These are phyloP conservation scores for Unio delphinus DNA, from an alignment of 2,888 invertebrate genomes.

Conservation along the genomic window DNA sequence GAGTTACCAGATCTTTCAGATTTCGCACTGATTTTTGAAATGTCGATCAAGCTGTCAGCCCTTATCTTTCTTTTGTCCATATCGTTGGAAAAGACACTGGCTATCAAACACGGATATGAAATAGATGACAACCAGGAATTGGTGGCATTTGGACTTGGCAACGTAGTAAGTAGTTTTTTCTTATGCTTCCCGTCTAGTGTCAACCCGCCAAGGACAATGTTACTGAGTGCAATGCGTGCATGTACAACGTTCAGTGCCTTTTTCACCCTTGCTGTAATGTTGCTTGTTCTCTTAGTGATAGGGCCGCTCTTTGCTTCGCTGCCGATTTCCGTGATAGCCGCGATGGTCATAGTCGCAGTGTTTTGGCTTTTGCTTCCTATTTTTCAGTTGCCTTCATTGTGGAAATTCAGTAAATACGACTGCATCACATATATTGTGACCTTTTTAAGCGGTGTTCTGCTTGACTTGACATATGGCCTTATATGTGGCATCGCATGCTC, in stretches of 20 bases:
- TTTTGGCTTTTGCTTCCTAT: constrained; percentile 77
- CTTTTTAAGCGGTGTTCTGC: constrained; percentile 44
- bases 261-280: constrained; percentile 54
- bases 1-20: constrained; percentile 27
- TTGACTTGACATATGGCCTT: constrained; percentile 62
- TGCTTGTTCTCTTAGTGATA: constrained; percentile 60
- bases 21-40: constrained; percentile 20
- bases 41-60: constrained; percentile 48
- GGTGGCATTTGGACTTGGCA: constrained; percentile 67
- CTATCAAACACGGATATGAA: constrained; percentile 66
- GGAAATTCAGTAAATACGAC: constrained; percentile 84
- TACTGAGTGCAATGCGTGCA: constrained; percentile 59
- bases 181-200: constrained; percentile 68
- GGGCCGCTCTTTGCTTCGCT: constrained; percentile 63
- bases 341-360: constrained; percentile 71
- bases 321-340: constrained; percentile 68
- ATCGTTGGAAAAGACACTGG: constrained; percentile 67
- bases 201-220: constrained; percentile 61
- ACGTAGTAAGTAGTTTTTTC: constrained; percentile 68
- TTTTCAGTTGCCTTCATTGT: constrained; percentile 79
- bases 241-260: constrained; percentile 54
- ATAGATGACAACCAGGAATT: constrained; percentile 70
- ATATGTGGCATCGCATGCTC: constrained; percentile 53
- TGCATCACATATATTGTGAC: constrained; percentile 73
- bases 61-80: constrained; percentile 57